These are phyloP conservation scores for Lagorchestes hirsutus DNA, from an alignment of 2,797 vertebrate species.

Conservation along the genomic window DNA sequence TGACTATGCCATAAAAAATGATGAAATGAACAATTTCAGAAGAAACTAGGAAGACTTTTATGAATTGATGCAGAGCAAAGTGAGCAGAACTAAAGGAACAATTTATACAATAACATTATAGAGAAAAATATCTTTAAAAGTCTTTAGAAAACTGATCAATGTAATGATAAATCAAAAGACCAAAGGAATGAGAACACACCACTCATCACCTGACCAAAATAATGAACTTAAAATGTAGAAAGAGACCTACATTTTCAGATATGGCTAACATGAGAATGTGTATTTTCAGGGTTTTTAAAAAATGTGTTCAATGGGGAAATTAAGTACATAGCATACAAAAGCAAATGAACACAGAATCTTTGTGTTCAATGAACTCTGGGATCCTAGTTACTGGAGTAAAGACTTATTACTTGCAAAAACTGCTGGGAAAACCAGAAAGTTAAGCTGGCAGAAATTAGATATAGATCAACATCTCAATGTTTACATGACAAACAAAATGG, in stretches of 20 bases:
- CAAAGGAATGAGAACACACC: neutral
- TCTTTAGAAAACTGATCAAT: neutral
- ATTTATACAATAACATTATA: neutral
- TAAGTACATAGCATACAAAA: neutral
- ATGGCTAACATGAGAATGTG: neutral
- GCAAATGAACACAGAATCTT: neutral
- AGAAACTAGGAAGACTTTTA: neutral
- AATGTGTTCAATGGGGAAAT: neutral
- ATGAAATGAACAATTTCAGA: neutral
- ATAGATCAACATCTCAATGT: neutral
- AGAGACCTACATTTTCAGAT: neutral
- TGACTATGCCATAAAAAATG: neutral
- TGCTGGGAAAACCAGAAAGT: neutral
- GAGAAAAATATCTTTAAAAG: neutral
- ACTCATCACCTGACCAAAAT: neutral
- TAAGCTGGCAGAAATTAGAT: neutral
- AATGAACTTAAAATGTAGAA: neutral
- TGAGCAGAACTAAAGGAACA: neutral
- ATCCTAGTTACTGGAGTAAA: neutral
- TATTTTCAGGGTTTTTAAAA: neutral
- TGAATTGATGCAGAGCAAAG: neutral
- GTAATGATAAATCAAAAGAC: neutral
- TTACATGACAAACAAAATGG: too few species aligned
- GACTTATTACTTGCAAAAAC: neutral
- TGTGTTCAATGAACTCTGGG: neutral